A percentile compares a stretch with the other conserved stretches of the same genome.
Evolutionary conservation across 2,797 vertebrate species (phyloP).

Genomic region (Clarias platycephalus): DNA sequence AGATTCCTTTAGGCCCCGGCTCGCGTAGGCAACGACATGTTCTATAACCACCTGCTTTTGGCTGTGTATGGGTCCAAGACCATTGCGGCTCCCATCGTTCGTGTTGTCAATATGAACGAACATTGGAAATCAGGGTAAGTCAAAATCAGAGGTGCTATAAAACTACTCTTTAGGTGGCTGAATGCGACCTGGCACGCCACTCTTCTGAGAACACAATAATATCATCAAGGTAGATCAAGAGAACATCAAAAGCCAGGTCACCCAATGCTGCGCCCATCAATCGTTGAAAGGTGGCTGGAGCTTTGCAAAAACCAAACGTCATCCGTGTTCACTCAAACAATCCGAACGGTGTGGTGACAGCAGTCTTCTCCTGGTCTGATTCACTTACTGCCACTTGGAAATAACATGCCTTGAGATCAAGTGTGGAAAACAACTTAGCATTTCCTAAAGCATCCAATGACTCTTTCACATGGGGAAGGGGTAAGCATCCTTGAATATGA

Average conservation of each 20-base stretch:
- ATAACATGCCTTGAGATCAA: constrained; percentile 36
- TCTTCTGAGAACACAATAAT: no score
- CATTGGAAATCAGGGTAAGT: no score
- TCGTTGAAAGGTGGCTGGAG: constrained; percentile 28
- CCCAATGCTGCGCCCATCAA: constrained; percentile 35
- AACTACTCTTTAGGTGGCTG: no score
- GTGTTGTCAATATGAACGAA: no score
- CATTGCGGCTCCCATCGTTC: no score
- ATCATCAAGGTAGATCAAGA: constrained; percentile 22
- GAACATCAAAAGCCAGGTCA: constrained; percentile 23
- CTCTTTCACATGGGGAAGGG: constrained; percentile 25
- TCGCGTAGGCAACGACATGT: no score
- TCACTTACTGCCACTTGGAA: constrained; percentile 40
- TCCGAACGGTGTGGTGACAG: constrained; percentile 38
- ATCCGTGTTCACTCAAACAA: constrained; percentile 28
- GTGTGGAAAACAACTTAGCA: constrained; percentile 16
- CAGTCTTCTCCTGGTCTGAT: constrained; percentile 24
- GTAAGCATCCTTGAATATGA: constrained; percentile 41
- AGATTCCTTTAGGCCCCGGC: no score
- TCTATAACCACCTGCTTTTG: no score
- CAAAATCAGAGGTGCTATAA: no score
- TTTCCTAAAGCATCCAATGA: constrained; percentile 42
- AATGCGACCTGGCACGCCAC: no score
- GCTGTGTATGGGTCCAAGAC: no score
- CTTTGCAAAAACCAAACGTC: constrained; percentile 36